Percentiles rank a stretch among this genome's conserved stretches.
These are phyloP conservation scores for Erebia ligea DNA, from an alignment of 2,888 invertebrate genomes.

Conservation along the genomic window DNA sequence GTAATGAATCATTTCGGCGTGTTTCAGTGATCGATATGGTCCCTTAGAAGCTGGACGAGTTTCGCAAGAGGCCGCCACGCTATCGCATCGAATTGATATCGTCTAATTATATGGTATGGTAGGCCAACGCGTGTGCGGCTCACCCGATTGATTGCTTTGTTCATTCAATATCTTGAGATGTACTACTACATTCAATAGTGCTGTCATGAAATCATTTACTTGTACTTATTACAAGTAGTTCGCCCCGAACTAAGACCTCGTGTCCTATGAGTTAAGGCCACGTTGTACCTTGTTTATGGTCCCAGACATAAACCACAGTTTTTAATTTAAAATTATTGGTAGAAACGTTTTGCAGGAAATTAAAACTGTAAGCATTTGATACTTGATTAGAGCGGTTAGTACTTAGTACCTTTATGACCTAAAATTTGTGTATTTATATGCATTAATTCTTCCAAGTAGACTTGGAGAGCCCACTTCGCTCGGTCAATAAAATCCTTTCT, in stretches of 20 bases:
- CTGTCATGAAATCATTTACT: not conserved
- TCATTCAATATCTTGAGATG: slow-evolving; percentile 46
- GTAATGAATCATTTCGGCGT: slow-evolving; percentile 42
- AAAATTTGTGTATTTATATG: too few relatives aligned
- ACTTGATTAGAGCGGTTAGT: too few relatives aligned
- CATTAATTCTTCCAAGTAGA: too few relatives aligned
- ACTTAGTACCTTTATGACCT: too few relatives aligned
- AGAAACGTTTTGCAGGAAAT: too few relatives aligned
- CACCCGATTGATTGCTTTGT: slow-evolving; percentile 52
- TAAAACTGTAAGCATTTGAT: too few relatives aligned
- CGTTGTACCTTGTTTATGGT: too few relatives aligned
- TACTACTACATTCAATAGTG: slow-evolving; percentile 28
- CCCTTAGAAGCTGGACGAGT: slow-evolving; percentile 72
- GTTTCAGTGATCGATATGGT: slow-evolving; percentile 59
- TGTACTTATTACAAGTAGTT: not conserved
- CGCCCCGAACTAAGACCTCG: not conserved
- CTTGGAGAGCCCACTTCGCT: too few relatives aligned
- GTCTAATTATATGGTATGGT: slow-evolving; percentile 79
- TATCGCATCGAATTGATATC: slow-evolving; percentile 80
- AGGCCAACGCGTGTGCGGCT: slow-evolving; percentile 53
- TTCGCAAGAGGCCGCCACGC: slow-evolving; percentile 75
- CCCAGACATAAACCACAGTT: too few relatives aligned
- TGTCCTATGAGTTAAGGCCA: too few relatives aligned
- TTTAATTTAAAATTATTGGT: too few relatives aligned
- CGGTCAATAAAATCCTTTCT: too few relatives aligned